A percentile compares a stretch with the other conserved stretches of the same genome.
These are phyloP conservation scores for Caenorhabditis wallacei DNA, from an alignment of 2,888 invertebrate species.

Conservation along the genomic window DNA sequence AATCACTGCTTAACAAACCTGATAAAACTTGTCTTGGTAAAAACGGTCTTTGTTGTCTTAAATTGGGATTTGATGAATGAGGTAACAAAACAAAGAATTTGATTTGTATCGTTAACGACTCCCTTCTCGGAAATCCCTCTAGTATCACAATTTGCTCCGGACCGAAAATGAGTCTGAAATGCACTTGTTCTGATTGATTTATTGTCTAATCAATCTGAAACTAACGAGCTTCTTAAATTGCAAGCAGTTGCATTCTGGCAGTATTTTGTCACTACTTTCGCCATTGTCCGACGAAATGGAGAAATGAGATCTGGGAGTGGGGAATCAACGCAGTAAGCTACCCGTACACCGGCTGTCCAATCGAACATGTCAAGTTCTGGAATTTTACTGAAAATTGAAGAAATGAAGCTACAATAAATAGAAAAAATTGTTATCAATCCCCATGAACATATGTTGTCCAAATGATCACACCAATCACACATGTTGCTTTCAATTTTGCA, in stretches of 20 bases:
- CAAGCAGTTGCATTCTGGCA: constrained; percentile 80
- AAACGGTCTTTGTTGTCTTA: constrained; percentile 73
- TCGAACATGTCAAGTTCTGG: constrained; percentile 80
- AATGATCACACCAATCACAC: constrained; percentile 9
- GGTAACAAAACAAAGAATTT: constrained; percentile 79
- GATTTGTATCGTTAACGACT: constrained; percentile 75
- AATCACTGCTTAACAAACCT: constrained; percentile 60
- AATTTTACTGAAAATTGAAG: neutral
- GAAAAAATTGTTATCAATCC: constrained; percentile 3
- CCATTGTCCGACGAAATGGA: constrained; percentile 78
- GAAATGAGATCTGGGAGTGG: constrained; percentile 77
- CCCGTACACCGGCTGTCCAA: constrained; percentile 77
- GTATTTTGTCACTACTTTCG: constrained; percentile 78
- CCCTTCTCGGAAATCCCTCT: constrained; percentile 80
- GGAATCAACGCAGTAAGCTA: constrained; percentile 79
- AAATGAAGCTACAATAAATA: neutral
- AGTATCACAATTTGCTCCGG: constrained; percentile 78
- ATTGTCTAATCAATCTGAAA: constrained; percentile 1
- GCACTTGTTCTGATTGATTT: neutral
- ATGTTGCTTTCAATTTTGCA: constrained; percentile 9
- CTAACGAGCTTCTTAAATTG: constrained; percentile 77
- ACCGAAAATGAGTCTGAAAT: constrained; percentile 75
- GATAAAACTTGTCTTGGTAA: constrained; percentile 76
- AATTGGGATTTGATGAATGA: constrained; percentile 67
- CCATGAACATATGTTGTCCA: constrained; percentile 11